phyloP scores from a whole-genome alignment of 2,113 vertebrate species.

The Lagopus muta region DNA sequence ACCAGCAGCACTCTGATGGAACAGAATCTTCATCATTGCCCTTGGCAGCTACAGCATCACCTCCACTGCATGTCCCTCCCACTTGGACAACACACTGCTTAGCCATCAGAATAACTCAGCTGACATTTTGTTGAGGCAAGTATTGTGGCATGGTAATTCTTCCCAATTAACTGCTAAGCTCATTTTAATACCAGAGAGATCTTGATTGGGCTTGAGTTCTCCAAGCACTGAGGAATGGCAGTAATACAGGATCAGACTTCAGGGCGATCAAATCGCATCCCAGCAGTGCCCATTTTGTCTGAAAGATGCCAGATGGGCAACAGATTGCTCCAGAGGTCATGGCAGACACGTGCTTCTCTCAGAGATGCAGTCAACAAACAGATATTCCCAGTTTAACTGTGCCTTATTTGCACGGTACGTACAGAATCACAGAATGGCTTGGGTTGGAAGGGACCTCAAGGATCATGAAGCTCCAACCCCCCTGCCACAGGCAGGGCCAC shows the following conservation, averaged over 20 bases:
- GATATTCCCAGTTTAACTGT: neutral
- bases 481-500: no score
- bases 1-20: neutral
- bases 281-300: neutral
- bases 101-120: neutral
- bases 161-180: neutral
- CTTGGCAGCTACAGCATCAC: neutral
- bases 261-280: neutral
- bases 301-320: neutral
- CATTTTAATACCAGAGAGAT: neutral
- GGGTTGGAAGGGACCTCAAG: no score
- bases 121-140: neutral
- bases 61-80: neutral
- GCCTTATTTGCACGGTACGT: neutral
- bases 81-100: neutral
- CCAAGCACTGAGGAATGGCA: neutral
- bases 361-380: neutral
- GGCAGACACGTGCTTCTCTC: neutral
- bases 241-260: neutral
- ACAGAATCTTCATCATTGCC: neutral
- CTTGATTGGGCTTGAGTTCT: neutral
- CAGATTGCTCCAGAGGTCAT: neutral
- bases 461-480: no score
- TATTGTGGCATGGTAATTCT: neutral
- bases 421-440: no score